Evolutionary conservation across 2,888 invertebrate genomes (phyloP), one percentile per base, ranked within the genome.

Genomic region (Bursaphelenchus okinawaensis): DNA sequence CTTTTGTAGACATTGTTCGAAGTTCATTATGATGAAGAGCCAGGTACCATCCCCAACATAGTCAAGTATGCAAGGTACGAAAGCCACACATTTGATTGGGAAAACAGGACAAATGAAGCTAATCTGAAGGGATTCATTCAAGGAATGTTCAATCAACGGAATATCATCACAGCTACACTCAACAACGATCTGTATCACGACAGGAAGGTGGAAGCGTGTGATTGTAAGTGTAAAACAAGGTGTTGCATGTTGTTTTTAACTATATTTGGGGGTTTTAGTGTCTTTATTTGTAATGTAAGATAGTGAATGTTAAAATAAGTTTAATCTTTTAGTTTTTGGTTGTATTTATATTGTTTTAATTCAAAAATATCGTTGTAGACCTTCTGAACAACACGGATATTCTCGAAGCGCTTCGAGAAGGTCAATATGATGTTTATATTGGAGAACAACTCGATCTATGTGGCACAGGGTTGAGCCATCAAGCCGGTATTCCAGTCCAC

Each of bases 361-460:
- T n/a, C n/a, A n/a, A n/a, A n/a, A n/a, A n/a, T n/a, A n/a, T n/a
- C n/a, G n/a, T n/a, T n/a, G n/a, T n/a, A 70, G 69, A 55, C 19
- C 52, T 61, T 28, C 50, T 56, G 12, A 65, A 69, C 6, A 64
- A 64, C 51, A 62, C 68, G 16, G 20, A 71, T 16, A 24, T 70
- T 3, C 66, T 75, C 16, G 61, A 68, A 1, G 40, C 72, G 55
- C 62, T 75, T 52, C 62, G 65, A 19, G 63, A 56, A 0, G 72
- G 71, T 40, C 71, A 74, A 19, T 76, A 75, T 24, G 76, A 76
- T 55, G 76, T 73, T 20, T 68, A 66, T 56, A 69, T 76, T 20
- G 69, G 68, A 19, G 76, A 76, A 27, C 74, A 74, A 52, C 59
- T 75, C 16, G 67, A 70, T 58, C 55, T 69, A 0, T 75, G 68